Base-by-base conservation (phyloP, 2,888 invertebrate species). In the Spodoptera picta region DNA sequence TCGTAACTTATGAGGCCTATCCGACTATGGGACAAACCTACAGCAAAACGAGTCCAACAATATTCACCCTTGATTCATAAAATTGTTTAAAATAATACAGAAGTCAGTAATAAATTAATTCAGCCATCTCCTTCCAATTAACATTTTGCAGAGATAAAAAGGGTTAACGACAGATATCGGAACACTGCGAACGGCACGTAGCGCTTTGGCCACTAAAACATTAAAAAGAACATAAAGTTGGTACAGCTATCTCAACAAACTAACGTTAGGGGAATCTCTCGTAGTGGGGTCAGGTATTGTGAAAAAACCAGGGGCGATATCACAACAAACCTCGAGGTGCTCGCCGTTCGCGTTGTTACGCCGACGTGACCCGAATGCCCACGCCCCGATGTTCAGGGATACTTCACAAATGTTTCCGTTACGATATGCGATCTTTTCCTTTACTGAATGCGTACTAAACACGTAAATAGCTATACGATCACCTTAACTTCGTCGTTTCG, bases 271-370 rank as follows among this genome's bases (percentile, higher is more conserved):
- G 83, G 89, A 91, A 91, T 90, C 91, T 90, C 88, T 87, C 85
- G 78, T 81, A 86, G 83, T 84, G 80, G 85, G 92, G 90, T 92
- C 93, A 92, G 92, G 92, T 91, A 92, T 90, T 90, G 90, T 88
- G 88, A 87, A 91, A 92, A 92, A 92, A 90, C 87, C 84, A 83
- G 77, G 84, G 86, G 85, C 87, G 90, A 91, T 93, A 93, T 92
- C 92, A 92, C 92, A 92, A 93, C 93, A 93, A 92, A 91, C 92
- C 91, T 89, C 89, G 87, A 88, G 92, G 90, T 90, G 87, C 87
- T 87, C 87, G 86, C 86, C 88, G 90, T 87, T 86, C 84, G 87
- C 90, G 92, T 92, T 92, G 92, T 90, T 91, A 86, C 88, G 79
- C 78, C 84, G 70, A 92, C 93, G 93, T 93, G 93, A 92, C 88